Conservation (phyloP, 1,140 invertebrate species). For the Neodiprion fabricii region DNA sequence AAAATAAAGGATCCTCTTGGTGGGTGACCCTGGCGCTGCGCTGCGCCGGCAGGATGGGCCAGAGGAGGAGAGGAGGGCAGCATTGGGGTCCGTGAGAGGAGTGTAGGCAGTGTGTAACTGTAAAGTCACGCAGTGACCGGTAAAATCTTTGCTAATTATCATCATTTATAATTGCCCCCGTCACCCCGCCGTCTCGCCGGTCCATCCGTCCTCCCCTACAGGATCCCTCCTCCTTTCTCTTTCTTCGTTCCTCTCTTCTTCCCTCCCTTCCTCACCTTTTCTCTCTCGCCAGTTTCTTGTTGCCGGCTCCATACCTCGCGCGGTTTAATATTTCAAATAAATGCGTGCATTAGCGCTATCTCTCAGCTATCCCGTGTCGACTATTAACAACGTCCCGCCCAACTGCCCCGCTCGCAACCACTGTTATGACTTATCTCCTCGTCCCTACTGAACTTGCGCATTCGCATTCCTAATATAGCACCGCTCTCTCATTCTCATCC, state of each 20-base stretch:
- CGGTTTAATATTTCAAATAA: conserved; percentile 60
- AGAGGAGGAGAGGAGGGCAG: conserved; percentile 21
- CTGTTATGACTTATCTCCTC: conserved; percentile 58
- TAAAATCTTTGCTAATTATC: conserved; percentile 57
- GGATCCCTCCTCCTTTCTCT: conserved; percentile 19
- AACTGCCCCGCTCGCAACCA: conserved; percentile 34
- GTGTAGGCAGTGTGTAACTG: conserved; percentile 18
- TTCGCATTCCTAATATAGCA: background rate
- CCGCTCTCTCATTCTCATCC: no score
- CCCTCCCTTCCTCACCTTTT: background rate
- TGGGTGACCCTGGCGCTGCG: conserved; percentile 30
- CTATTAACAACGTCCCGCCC: conserved; percentile 50
- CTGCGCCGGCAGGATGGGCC: conserved; percentile 18
- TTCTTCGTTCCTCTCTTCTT: conserved; percentile 16
- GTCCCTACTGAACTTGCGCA: conserved; percentile 9
- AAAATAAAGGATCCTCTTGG: conserved; percentile 34
- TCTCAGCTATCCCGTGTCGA: conserved; percentile 54
- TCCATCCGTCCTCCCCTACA: conserved; percentile 22
- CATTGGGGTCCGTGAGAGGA: conserved; percentile 10
- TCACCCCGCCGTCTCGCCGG: background rate
- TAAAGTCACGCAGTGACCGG: conserved; percentile 49
- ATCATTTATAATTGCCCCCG: conserved; percentile 56
- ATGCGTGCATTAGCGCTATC: conserved; percentile 59
- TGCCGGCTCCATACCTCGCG: conserved; percentile 20
- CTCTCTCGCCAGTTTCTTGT: conserved; percentile 20